These are phyloP conservation scores for Catharus bicknelli DNA, from an alignment of 2,113 vertebrate genomes.

Conservation along the genomic window DNA sequence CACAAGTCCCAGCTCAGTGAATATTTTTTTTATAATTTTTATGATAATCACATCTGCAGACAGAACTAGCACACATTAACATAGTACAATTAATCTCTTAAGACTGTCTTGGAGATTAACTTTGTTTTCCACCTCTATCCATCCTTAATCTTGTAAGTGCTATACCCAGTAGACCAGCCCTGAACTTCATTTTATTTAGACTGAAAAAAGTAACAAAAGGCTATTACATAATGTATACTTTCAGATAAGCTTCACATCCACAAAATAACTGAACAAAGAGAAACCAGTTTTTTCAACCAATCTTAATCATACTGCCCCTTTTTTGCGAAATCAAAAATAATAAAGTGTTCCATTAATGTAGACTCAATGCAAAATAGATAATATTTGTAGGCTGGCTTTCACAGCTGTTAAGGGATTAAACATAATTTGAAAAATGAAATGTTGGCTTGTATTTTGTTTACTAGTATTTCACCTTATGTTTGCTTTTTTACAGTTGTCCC, in stretches of 20 bases:
- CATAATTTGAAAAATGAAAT: constrained; percentile 33
- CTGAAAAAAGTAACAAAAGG: neutral
- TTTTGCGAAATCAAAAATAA: neutral
- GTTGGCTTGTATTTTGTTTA: constrained; percentile 29
- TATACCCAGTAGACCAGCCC: neutral
- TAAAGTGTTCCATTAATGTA: neutral
- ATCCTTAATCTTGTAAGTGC: neutral
- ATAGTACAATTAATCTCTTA: constrained; percentile 27
- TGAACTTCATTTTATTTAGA: constrained; percentile 1
- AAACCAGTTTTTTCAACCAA: neutral
- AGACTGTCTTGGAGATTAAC: neutral
- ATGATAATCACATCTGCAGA: constrained; percentile 3
- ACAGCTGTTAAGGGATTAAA: neutral
- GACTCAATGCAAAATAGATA: neutral
- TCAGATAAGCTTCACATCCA: neutral
- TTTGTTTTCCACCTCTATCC: neutral
- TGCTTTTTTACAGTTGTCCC: neutral
- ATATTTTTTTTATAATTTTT: neutral
- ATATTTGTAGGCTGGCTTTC: neutral
- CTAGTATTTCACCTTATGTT: neutral
- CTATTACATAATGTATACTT: neutral
- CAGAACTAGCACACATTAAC: constrained; percentile 44
- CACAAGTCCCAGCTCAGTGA: neutral
- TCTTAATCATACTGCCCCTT: neutral
- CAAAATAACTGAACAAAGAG: neutral